phyloP scores from a whole-genome alignment of 1,140 invertebrate genomes.

The Carposina sasakii region DNA sequence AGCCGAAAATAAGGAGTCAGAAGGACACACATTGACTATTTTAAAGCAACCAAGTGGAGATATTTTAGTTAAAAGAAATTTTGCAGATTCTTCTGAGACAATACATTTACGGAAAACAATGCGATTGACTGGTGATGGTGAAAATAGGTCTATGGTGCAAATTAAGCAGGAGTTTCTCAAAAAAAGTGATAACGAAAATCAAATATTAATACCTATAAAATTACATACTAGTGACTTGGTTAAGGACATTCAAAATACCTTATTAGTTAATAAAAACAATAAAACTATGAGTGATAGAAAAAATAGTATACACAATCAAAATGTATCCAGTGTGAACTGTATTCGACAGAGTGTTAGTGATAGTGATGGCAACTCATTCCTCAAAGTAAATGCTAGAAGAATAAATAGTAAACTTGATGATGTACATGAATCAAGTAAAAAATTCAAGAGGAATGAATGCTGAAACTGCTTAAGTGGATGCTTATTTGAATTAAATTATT shows the following conservation, averaged over 20 bases:
- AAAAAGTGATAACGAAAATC: constrained; percentile 59
- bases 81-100: constrained; percentile 51
- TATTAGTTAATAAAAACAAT: constrained; percentile 62
- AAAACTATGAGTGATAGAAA: constrained; percentile 65
- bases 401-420: constrained; percentile 58
- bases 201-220: constrained; percentile 59
- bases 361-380: constrained; percentile 55
- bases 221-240: constrained; percentile 52
- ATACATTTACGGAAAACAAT: constrained; percentile 57
- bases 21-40: constrained; percentile 49
- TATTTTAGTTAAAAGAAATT: constrained; percentile 56
- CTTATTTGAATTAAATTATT: constrained; percentile 66
- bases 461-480: constrained; percentile 42
- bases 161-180: constrained; percentile 55
- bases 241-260: constrained; percentile 65
- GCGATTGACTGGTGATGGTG: constrained; percentile 55
- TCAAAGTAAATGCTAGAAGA: constrained; percentile 56
- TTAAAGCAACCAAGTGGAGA: constrained; percentile 60
- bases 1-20: constrained; percentile 41
- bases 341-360: constrained; percentile 56
- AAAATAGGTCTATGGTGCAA: constrained; percentile 61
- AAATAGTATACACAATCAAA: constrained; percentile 67
- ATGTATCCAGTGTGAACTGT: constrained; percentile 62
- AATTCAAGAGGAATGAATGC: constrained; percentile 67
- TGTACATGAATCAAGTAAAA: constrained; percentile 58